Evolutionary conservation across 2,888 invertebrate species (phyloP), one percentile per base, ranked within the genome.

Genomic region (Amorpha juglandis): DNA sequence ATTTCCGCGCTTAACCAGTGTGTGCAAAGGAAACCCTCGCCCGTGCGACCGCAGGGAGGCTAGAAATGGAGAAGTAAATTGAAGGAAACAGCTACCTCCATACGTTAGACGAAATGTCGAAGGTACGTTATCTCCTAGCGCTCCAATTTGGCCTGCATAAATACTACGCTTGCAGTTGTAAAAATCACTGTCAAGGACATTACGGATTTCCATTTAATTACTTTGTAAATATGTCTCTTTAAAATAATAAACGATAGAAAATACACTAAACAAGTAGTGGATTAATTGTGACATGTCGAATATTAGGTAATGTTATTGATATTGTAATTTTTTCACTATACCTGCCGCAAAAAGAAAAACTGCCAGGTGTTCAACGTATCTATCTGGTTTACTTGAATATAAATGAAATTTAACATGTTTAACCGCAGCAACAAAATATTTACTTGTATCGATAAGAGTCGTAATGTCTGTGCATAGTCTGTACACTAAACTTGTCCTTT

Each of bases 51-150:
- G 62, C 50, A 65, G 68, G 69, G 71, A 69, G 70, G 50, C 63
- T 71, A 48, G 72, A 63, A 68, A 86, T 88, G 86, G 79, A 82
- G 73, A 72, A 84, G 84, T 88, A 81, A 85, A 74, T 74, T 80
- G 78, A 77, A 78, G 73, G 78, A 75, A 75, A 80, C 82, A 78
- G 79, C 69, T 72, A 74, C 67, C 70, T 74, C 74, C 72, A 73
- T 73, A 67, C 75, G 71, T 70, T 78, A 80, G 83, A 80, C 85
- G 86, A 88, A 78, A 92, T 92, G 92, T 91, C 91, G 82, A 92
- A 92, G 91, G 92, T 91, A 74, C 88, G 92, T 74, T 78, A 69
- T 16, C 53, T 47, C 19, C 38, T 7, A 58, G 21, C 50, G 19
- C 35, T 58, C 33, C 48, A 62, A 48, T 65, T 16, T 62, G 38